Conservation (phyloP, 2,797 vertebrate species). For the Oryzias dopingdopingensis region DNA sequence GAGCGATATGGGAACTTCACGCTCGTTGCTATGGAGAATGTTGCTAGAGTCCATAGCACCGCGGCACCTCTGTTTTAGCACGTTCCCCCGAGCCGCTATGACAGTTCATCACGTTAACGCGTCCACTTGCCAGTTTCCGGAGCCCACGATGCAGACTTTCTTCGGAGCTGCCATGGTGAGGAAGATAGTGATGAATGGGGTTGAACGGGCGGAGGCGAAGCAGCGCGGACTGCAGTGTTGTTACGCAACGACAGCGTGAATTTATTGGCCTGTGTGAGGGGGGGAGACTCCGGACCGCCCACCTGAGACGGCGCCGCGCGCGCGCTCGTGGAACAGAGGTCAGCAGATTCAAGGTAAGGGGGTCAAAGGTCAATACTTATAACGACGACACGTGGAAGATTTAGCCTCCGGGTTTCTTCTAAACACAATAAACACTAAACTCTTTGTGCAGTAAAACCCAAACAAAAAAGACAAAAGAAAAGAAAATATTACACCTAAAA, state of each 20-base stretch:
- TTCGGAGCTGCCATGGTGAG: slow-evolving; percentile 73
- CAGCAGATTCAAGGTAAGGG: slow-evolving; percentile 32
- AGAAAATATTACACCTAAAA: no score
- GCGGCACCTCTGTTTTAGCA: not conserved
- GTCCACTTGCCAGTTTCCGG: slow-evolving; percentile 88
- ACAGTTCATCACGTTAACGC: not conserved
- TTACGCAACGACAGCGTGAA: slow-evolving; percentile 49
- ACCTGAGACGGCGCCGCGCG: not conserved
- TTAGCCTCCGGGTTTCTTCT: no score
- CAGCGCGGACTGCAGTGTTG: slow-evolving; percentile 17
- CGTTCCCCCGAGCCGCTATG: not conserved
- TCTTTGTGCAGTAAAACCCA: no score
- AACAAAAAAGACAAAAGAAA: no score
- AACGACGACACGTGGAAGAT: not conserved
- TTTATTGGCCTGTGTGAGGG: slow-evolving; percentile 56
- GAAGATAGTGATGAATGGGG: not conserved
- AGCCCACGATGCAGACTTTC: slow-evolving; percentile 93
- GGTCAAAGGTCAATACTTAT: not conserved
- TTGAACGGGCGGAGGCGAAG: slow-evolving; percentile 3
- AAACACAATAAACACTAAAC: no score
- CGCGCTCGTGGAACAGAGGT: slow-evolving; percentile 27
- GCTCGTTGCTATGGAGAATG: not conserved
- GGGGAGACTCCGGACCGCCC: slow-evolving; percentile 50
- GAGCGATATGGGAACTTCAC: not conserved
- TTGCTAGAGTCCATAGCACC: slow-evolving; percentile 14